Evolutionary conservation across 2,113 vertebrate genomes (phyloP).

Genomic region (Enhydra lutris): DNA sequence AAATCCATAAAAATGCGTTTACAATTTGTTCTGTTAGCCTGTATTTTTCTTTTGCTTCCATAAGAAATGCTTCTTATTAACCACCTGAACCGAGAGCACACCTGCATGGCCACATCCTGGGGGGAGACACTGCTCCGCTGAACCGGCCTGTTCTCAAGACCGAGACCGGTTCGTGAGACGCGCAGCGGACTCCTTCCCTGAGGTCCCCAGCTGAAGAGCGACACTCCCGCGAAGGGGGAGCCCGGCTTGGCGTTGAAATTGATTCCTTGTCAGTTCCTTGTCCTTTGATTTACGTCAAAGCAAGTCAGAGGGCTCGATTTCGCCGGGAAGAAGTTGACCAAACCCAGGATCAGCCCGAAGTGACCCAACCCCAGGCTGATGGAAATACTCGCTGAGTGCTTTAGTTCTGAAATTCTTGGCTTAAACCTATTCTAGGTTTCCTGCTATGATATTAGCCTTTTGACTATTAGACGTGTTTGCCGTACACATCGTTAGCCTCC

Average conservation of each 20-base stretch:
- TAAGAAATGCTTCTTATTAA: background rate
- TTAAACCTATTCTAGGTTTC: background rate
- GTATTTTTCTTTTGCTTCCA: background rate
- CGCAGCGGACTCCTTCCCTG: background rate
- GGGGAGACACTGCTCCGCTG: background rate
- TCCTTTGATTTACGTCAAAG: background rate
- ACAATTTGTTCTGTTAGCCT: background rate
- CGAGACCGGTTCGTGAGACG: background rate
- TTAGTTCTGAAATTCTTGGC: background rate
- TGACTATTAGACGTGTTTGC: background rate
- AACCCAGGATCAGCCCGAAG: background rate
- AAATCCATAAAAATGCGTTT: too few relatives aligned
- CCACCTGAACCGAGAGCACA: background rate
- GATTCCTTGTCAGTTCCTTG: background rate
- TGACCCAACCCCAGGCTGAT: background rate
- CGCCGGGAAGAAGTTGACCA: background rate
- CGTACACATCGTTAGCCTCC: background rate
- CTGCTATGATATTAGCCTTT: background rate
- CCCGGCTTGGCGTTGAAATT: rapidly evolving
- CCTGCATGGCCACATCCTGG: background rate
- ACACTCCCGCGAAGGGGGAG: background rate
- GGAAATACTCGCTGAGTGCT: background rate
- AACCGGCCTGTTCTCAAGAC: background rate
- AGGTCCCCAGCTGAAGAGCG: background rate
- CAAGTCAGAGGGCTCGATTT: background rate